Conservation (phyloP, 2,113 vertebrate genomes). For the Xenopus tropicalis region UCB_Xtro_10.0 CM004448.2:21148001-21148500, state of each 20-base stretch:
- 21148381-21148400: not conserved
- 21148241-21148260: slow-evolving; percentile 11
- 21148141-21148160: slow-evolving; percentile 26
- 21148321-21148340: not conserved
- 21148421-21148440: no score
- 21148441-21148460: no score
- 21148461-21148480: no score
- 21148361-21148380: not conserved
- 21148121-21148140: slow-evolving; percentile 3
- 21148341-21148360: not conserved
- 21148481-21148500: no score
- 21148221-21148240: slow-evolving; percentile 4
- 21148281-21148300: not conserved
- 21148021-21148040: slow-evolving; percentile 26
- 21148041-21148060: slow-evolving; percentile 21
- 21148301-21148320: not conserved
- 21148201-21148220: slow-evolving; percentile 2
- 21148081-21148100: slow-evolving; percentile 12
- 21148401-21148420: not conserved
- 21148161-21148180: slow-evolving; percentile 2
- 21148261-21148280: not conserved
- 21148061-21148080: slow-evolving; percentile 12
- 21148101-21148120: slow-evolving; percentile 3
- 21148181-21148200: slow-evolving; percentile 23
- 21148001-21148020: slow-evolving; percentile 23